Conservation (phyloP, 1,140 invertebrate genomes). For the Ridgeia piscesae region DNA sequence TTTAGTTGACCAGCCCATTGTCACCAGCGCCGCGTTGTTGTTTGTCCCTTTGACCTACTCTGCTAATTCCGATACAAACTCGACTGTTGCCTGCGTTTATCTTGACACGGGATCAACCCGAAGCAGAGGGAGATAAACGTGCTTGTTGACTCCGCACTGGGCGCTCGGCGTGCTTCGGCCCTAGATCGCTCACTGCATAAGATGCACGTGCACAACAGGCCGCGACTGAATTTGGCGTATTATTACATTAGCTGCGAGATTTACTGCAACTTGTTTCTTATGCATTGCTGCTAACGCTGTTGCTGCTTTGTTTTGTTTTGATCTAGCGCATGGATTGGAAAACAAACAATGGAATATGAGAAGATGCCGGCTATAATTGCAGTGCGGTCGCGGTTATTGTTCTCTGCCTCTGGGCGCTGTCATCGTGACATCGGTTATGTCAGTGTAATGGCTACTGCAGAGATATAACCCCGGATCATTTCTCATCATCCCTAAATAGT, state of each 20-base stretch:
- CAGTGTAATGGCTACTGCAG: no score
- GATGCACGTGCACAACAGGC: not conserved
- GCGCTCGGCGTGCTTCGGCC: not conserved
- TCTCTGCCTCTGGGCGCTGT: no score
- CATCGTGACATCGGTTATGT: no score
- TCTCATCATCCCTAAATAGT: no score
- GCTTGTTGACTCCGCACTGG: not conserved
- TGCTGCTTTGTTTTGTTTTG: no score
- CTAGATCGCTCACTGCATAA: not conserved
- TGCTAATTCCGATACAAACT: not conserved
- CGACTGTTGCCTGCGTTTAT: not conserved
- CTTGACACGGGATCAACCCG: not conserved
- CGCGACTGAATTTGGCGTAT: not conserved
- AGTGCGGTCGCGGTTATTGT: not conserved
- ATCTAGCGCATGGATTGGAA: not conserved
- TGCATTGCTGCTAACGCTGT: not conserved
- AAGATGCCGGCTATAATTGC: not conserved
- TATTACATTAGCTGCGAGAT: not conserved
- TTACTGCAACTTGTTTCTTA: not conserved
- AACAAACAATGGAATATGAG: not conserved
- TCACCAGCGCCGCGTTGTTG: not conserved
- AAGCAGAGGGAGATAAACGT: not conserved
- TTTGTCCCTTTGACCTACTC: conserved; percentile 4
- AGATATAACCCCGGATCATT: no score
- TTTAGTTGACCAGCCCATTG: not conserved